A percentile compares a stretch with the other conserved stretches of the same genome.
Evolutionary conservation across 2,797 vertebrate species (phyloP).

Genomic region (Chiroxiphia lanceolata): DNA sequence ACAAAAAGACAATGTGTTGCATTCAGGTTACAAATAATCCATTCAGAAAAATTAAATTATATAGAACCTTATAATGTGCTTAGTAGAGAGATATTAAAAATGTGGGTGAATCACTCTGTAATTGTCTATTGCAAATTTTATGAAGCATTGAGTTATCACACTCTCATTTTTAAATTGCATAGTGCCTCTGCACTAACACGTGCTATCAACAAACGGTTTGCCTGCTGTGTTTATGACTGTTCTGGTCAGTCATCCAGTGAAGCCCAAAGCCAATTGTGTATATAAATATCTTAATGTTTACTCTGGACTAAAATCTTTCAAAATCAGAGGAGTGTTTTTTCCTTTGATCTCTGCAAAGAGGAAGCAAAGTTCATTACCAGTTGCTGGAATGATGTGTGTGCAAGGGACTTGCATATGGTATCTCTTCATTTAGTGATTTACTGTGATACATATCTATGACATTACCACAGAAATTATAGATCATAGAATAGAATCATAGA

Average conservation of each 20-base stretch:
- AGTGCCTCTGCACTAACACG: background rate
- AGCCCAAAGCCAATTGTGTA: background rate
- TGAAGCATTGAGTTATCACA: constrained; percentile 29
- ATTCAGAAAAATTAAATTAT: constrained; percentile 51
- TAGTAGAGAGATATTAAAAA: constrained; percentile 26
- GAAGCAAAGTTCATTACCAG: background rate
- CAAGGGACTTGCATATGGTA: background rate
- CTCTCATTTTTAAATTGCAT: constrained; percentile 29
- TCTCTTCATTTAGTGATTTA: background rate
- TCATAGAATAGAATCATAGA: too few relatives aligned
- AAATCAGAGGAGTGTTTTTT: background rate
- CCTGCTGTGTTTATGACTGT: background rate
- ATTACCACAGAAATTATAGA: background rate
- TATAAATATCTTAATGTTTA: background rate
- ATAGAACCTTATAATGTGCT: background rate
- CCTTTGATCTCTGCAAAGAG: background rate
- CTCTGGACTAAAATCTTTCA: background rate
- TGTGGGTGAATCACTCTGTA: constrained; percentile 26
- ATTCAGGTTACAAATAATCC: constrained; percentile 50
- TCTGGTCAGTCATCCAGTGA: background rate
- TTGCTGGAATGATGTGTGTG: background rate
- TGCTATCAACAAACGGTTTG: background rate
- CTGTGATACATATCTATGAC: background rate
- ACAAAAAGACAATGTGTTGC: constrained; percentile 12
- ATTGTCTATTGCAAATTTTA: constrained; percentile 21